Conservation (phyloP, 2,888 invertebrate species). For the Vannuccia rotundouncinata region DNA sequence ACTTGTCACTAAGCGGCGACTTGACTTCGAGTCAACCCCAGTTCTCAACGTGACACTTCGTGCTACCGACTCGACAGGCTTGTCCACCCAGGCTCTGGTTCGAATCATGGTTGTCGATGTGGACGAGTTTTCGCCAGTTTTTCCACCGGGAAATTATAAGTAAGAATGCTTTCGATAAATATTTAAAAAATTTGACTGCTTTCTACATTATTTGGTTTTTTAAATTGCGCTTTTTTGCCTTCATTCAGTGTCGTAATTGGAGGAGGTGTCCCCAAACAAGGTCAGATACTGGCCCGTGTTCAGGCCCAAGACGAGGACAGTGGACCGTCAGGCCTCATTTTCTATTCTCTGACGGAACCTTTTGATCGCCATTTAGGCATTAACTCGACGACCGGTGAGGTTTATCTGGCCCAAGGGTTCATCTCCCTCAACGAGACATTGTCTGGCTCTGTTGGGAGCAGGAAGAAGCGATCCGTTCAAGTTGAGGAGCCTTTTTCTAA, state of each 20-base stretch:
- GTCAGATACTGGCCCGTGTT: slow-evolving; percentile 9
- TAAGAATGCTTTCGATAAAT: neutral
- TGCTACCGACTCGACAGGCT: neutral
- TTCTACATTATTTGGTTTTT: no score
- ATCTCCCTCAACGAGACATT: neutral
- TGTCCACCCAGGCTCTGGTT: neutral
- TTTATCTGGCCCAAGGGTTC: slow-evolving; percentile 3
- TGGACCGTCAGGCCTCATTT: neutral
- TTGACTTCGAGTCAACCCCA: slow-evolving; percentile 3
- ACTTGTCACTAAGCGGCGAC: neutral
- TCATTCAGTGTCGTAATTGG: neutral
- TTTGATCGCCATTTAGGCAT: slow-evolving; percentile 2
- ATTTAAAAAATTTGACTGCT: neutral
- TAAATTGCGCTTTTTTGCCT: no score
- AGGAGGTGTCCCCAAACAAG: neutral
- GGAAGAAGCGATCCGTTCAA: neutral
- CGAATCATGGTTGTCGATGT: slow-evolving; percentile 22
- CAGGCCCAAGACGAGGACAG: neutral
- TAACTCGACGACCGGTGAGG: neutral
- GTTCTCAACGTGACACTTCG: neutral
- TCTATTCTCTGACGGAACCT: neutral
- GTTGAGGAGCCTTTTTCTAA: neutral
- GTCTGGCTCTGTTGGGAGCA: neutral
- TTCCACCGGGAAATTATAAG: neutral
- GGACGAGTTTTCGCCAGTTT: slow-evolving; percentile 18